Percentiles rank a stretch among this genome's conserved stretches.
Conservation (phyloP, 2,888 invertebrate species). For the Drosophila lacicola region DNA sequence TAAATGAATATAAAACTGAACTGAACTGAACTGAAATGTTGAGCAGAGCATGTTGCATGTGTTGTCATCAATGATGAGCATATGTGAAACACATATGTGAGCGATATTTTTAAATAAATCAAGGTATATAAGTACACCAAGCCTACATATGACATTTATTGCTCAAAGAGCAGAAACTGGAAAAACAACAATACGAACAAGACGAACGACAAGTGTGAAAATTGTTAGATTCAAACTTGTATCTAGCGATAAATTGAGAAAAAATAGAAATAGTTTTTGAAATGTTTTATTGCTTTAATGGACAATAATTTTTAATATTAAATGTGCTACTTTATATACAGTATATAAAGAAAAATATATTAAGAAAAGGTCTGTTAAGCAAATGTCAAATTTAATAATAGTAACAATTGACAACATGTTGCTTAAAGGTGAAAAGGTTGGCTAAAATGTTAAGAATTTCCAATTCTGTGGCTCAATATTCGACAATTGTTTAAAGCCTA, state of each 20-base stretch:
- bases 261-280: no score
- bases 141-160: constrained; percentile 25
- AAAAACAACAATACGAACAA: constrained; percentile 25
- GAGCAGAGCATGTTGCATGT: constrained; percentile 31
- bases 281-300: no score
- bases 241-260: no score
- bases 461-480: no score
- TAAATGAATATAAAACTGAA: constrained; percentile 13
- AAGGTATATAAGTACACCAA: constrained; percentile 14
- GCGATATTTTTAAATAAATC: constrained; percentile 44
- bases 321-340: no score
- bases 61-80: constrained; percentile 44
- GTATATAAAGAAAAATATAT: no score
- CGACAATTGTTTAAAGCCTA: not conserved
- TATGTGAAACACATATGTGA: constrained; percentile 26
- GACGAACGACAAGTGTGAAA: not conserved
- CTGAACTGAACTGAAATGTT: constrained; percentile 19
- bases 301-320: no score
- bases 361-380: no score
- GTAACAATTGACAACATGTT: no score
- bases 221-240: not conserved
- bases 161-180: constrained; percentile 38
- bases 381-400: no score
- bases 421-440: no score
- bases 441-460: no score